These are phyloP conservation scores for Bruchidius siliquastri DNA, from an alignment of 2,888 invertebrate genomes.

Conservation along the genomic window DNA sequence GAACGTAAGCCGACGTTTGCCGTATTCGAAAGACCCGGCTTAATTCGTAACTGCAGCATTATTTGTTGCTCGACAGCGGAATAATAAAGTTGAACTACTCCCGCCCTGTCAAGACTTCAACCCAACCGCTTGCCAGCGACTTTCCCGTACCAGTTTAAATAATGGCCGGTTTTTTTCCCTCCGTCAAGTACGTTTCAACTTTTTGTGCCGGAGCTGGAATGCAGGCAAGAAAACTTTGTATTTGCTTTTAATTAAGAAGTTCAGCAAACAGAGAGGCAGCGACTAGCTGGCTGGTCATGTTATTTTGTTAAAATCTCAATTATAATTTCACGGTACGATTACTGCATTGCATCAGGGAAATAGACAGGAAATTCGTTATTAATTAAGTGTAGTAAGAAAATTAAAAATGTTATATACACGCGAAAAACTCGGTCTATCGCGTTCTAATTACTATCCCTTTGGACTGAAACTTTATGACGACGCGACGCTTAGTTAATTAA, in stretches of 20 bases:
- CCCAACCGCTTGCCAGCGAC: background rate
- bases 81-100: background rate
- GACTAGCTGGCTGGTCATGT: conserved; percentile 16
- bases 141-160: background rate
- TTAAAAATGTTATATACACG: background rate
- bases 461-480: background rate
- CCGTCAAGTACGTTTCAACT: background rate
- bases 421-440: background rate
- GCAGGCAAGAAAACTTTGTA: conserved; percentile 8
- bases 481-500: background rate
- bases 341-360: conserved; percentile 8
- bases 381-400: conserved; percentile 4
- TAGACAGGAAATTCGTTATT: conserved; percentile 5
- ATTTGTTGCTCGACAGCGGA: background rate
- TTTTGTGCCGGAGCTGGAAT: conserved; percentile 6
- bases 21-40: no score
- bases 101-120: background rate
- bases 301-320: conserved; percentile 26
- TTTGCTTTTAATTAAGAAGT: conserved; percentile 27
- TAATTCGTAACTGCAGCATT: no score
- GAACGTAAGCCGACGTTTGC: no score
- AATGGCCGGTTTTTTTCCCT: background rate
- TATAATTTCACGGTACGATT: conserved; percentile 28
- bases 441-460: background rate
- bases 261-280: background rate